Base-by-base conservation (phyloP, 2,888 invertebrate genomes). In the Polymixis flavicincta region DNA sequence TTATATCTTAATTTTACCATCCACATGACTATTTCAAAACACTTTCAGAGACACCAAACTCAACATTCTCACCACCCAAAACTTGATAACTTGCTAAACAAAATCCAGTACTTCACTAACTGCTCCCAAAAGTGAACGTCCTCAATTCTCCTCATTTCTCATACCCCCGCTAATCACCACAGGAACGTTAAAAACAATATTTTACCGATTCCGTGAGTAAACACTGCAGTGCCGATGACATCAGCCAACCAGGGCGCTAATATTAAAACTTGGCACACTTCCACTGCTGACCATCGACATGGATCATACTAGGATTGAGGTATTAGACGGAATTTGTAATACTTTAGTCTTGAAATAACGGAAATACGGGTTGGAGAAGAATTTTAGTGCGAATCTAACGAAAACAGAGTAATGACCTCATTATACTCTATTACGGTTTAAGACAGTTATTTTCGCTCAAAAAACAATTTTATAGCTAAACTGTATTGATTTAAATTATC, bases 191-290 rank as follows among this genome's bases (percentile, higher is more conserved):
- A 84, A 87, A 90, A 91, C 91, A 91, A 91, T 90, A 88, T 81
- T 82, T 83, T 85, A 84, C 80, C 52, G 66, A 87, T 84, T 82
- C 48, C 60, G 72, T 71, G 86, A 86, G 93, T 95, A 94, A 95
- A 95, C 95, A 95, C 90, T 92, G 84, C 83, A 79, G 75, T 71
- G 79, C 78, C 88, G 92, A 93, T 95, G 95, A 95, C 95, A 95
- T 95, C 95, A 95, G 89, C 87, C 80, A 89, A 89, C 87, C 89
- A 82, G 89, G 87, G 84, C 90, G 94, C 95, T 95, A 94, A 95
- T 95, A 95, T 95, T 95, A 95, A 94, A 93, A 90, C 94, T 96
- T 96, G 96, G 96, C 95, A 90, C 78, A 72, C 74, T 84, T 94
- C 71, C 95, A 95, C 86, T 71, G 74, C 77, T 80, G 72, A 75